Percentiles rank a stretch among this genome's conserved stretches.
These are phyloP conservation scores for Rhynchomys soricoides DNA, from an alignment of 2,113 vertebrate genomes.

Conservation along the genomic window DNA sequence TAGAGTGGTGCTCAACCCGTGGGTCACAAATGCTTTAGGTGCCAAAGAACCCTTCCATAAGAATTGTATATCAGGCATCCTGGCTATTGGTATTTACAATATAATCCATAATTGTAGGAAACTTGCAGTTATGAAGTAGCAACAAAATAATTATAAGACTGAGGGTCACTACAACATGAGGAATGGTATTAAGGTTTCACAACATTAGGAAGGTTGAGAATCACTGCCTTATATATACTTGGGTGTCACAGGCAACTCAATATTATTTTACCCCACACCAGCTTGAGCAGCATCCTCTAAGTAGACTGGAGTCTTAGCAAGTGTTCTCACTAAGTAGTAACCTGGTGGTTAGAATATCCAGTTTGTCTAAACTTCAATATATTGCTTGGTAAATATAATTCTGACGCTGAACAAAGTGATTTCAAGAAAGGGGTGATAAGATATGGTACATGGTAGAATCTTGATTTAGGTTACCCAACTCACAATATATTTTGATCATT, in stretches of 20 bases:
- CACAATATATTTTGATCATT: background rate
- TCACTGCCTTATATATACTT: rapidly evolving
- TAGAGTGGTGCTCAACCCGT: too few relatives aligned
- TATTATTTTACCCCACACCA: rapidly evolving
- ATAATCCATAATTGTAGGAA: background rate
- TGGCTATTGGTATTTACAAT: background rate
- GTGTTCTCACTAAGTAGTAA: background rate
- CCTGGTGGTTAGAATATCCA: background rate
- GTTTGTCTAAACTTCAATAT: background rate
- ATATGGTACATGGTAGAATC: background rate
- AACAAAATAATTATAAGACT: background rate
- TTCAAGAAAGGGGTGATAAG: background rate
- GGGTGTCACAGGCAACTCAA: background rate
- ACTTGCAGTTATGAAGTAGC: background rate
- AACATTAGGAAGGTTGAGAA: background rate
- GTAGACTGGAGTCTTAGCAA: background rate
- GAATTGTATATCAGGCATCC: background rate
- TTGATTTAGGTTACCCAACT: background rate
- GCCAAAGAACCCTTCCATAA: too few relatives aligned
- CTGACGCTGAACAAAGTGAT: background rate
- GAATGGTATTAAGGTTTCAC: background rate
- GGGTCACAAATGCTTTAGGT: background rate
- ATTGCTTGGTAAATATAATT: background rate
- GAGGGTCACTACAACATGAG: background rate
- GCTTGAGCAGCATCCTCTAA: background rate